A percentile compares a stretch with the other conserved stretches of the same genome.
phyloP scores from a whole-genome alignment of 2,888 invertebrate species.

The Xanthostigma xanthostigma region DNA sequence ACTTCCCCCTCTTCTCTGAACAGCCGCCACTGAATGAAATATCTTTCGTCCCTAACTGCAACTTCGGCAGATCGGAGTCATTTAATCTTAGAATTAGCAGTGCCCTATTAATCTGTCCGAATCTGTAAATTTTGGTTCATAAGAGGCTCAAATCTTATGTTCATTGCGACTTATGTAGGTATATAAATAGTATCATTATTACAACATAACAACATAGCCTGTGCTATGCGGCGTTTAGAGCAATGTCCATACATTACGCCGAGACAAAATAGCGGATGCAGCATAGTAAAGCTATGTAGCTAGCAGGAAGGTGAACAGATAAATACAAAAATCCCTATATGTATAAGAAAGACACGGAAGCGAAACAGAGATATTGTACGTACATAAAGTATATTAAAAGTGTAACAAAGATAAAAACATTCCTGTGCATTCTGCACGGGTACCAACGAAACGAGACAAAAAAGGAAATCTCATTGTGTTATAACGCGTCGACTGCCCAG shows the following conservation, averaged over 20 bases:
- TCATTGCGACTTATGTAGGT: too few species aligned
- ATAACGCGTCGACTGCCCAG: constrained; percentile 21
- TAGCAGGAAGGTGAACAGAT: constrained; percentile 18
- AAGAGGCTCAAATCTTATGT: too few species aligned
- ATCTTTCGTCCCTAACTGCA: too few species aligned
- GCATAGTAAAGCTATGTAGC: not conserved
- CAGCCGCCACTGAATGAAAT: too few species aligned
- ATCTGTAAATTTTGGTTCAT: too few species aligned
- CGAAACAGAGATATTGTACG: constrained; percentile 15
- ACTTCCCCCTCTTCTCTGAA: too few species aligned
- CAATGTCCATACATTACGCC: not conserved
- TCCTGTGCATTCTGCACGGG: constrained; percentile 5
- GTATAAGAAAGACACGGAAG: constrained; percentile 16
- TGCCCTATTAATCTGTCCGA: too few species aligned
- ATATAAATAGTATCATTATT: too few species aligned
- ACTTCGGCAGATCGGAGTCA: too few species aligned
- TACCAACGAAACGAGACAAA: constrained; percentile 18
- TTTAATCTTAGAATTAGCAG: too few species aligned
- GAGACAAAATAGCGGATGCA: constrained; percentile 21
- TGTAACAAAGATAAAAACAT: constrained; percentile 12
- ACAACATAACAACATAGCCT: too few species aligned
- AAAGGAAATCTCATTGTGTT: constrained; percentile 22
- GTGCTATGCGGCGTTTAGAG: too few species aligned
- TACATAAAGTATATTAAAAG: constrained; percentile 16
- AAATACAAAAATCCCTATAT: constrained; percentile 20